These are phyloP conservation scores for Burhinus oedicnemus DNA, from an alignment of 2,113 vertebrate species.

Conservation along the genomic window DNA sequence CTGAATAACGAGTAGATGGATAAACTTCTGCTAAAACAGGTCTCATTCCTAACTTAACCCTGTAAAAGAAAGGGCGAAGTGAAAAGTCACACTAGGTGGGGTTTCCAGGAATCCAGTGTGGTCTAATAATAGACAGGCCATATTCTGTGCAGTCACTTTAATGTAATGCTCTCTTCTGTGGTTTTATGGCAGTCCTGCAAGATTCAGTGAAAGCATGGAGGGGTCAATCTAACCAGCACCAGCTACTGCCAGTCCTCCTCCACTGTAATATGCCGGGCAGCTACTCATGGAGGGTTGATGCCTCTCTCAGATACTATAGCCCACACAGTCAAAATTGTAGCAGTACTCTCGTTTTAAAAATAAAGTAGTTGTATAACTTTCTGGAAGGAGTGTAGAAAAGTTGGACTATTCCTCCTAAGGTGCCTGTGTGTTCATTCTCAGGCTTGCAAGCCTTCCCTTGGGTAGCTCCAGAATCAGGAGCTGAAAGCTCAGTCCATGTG, in stretches of 20 bases:
- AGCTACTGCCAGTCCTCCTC: not conserved
- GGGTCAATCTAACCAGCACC: not conserved
- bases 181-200: not conserved
- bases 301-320: not conserved
- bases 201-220: not conserved
- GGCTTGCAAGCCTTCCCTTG: not conserved
- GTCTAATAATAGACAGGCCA: not conserved
- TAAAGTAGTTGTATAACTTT: not conserved
- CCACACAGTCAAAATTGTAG: not conserved
- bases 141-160: not conserved
- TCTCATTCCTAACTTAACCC: not conserved
- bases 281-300: not conserved
- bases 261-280: not conserved
- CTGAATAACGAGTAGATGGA: not conserved
- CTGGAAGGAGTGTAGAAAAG: not conserved
- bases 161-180: not conserved
- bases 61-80: not conserved
- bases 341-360: not conserved
- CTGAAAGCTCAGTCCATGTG: not conserved
- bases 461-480: not conserved
- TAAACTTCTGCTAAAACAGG: not conserved
- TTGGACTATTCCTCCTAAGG: not conserved
- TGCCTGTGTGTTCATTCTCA: not conserved
- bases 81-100: not conserved
- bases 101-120: not conserved